Conservation (phyloP, 2,888 invertebrate species). For the Julus scanicus region DNA sequence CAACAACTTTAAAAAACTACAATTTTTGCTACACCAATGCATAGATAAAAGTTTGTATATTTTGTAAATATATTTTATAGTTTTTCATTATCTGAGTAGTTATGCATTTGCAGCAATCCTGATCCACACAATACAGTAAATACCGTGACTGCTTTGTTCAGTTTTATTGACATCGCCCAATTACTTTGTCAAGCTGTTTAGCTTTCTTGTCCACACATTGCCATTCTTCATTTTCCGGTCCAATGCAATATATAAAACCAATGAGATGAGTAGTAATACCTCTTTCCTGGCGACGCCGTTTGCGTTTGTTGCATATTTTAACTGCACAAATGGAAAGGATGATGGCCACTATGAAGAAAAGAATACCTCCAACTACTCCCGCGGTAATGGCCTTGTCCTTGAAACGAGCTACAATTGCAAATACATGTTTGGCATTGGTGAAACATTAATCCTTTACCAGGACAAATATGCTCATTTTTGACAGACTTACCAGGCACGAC, state of each 20-base stretch:
- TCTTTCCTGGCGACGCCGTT: conserved; percentile 97
- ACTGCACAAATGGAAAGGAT: conserved; percentile 97
- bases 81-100: no score
- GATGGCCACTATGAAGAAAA: conserved; percentile 97
- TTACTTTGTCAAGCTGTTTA: background rate
- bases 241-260: conserved; percentile 37
- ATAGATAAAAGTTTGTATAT: no score
- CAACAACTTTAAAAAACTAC: no score
- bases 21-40: no score
- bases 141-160: no score
- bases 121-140: no score
- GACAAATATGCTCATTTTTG: background rate
- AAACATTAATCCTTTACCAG: background rate
- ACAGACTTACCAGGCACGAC: conserved; percentile 74
- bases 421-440: background rate
- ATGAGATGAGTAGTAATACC: conserved; percentile 71
- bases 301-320: conserved; percentile 97
- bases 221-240: background rate
- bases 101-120: no score
- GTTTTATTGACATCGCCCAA: background rate
- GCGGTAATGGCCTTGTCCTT: conserved; percentile 81
- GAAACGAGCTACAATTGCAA: conserved; percentile 51
- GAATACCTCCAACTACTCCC: conserved; percentile 94
- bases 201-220: background rate
- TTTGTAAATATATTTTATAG: no score